Evolutionary conservation across 2,113 vertebrate species (phyloP).

Genomic region (Eptatretus burgeri): DNA sequence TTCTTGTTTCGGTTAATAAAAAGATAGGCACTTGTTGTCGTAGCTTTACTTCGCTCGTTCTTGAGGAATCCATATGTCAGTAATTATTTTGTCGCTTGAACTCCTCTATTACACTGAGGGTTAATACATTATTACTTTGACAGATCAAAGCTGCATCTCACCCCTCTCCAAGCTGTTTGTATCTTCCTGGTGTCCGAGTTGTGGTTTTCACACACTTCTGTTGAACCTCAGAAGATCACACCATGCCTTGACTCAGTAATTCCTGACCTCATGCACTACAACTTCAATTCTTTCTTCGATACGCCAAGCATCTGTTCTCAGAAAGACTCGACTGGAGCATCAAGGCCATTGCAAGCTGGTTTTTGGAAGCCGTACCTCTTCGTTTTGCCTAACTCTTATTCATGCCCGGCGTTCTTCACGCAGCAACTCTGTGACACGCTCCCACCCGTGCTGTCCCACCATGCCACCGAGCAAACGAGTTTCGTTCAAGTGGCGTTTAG

Average conservation of each 20-base stretch:
- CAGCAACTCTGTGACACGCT: constrained; percentile 21
- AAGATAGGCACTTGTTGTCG: not conserved
- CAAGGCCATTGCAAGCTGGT: constrained; percentile 15
- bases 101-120: not conserved
- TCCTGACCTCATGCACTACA: no score
- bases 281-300: not conserved
- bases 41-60: not conserved
- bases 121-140: no score
- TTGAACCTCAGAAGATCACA: not conserved
- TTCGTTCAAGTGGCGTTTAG: constrained; percentile 20
- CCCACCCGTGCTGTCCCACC: constrained; percentile 18
- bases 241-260: no score
- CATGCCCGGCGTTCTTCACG: constrained; percentile 33
- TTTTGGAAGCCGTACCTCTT: constrained; percentile 51
- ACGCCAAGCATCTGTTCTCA: not conserved
- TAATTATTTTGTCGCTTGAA: not conserved
- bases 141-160: no score
- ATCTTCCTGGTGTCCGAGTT: not conserved
- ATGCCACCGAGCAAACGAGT: constrained; percentile 26
- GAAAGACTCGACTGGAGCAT: not conserved
- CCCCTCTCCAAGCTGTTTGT: not conserved
- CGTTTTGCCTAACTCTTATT: constrained; percentile 33
- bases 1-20: not conserved
- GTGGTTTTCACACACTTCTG: not conserved
- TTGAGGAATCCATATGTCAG: not conserved